Evolutionary conservation across 2,888 invertebrate genomes (phyloP).

Genomic region (Caenorhabditis sp.): DNA sequence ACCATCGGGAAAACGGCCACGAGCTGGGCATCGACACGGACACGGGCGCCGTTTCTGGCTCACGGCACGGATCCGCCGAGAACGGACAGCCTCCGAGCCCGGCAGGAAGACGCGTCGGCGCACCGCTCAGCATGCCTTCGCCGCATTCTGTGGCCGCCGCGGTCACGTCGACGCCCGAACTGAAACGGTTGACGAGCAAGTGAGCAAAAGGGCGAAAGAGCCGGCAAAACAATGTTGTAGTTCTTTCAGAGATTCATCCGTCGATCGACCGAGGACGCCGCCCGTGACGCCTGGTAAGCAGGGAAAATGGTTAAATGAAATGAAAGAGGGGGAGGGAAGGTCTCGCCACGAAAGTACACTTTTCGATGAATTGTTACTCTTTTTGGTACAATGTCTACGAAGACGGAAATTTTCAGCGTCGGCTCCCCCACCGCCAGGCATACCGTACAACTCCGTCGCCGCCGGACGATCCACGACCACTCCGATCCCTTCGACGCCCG

Average conservation of each 20-base stretch:
- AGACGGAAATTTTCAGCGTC: constrained; percentile 80
- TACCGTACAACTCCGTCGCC: constrained; percentile 77
- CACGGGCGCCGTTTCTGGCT: constrained; percentile 28
- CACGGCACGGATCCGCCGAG: constrained; percentile 50
- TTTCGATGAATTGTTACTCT: not conserved
- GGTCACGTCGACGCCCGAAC: constrained; percentile 15
- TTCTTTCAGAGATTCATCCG: constrained; percentile 32
- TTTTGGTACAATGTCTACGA: too few species aligned
- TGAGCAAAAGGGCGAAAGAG: not conserved
- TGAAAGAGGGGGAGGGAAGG: not conserved
- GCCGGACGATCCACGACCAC: constrained; percentile 66
- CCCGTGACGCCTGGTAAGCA: constrained; percentile 36
- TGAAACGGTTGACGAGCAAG: constrained; percentile 35
- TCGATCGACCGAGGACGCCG: constrained; percentile 45
- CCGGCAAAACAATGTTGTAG: not conserved
- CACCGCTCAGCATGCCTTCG: constrained; percentile 40
- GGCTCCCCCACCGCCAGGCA: constrained; percentile 72
- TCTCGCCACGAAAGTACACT: too few species aligned
- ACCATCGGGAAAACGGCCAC: constrained; percentile 57
- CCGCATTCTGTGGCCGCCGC: constrained; percentile 13
- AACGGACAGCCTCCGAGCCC: constrained; percentile 54
- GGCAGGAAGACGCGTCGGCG: constrained; percentile 37
- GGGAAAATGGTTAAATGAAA: constrained; percentile 5
- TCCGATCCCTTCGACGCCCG: constrained; percentile 42
- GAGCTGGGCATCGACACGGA: constrained; percentile 56